Conservation (phyloP, 2,113 vertebrate species). For the Microcebus lehilahytsara region DNA sequence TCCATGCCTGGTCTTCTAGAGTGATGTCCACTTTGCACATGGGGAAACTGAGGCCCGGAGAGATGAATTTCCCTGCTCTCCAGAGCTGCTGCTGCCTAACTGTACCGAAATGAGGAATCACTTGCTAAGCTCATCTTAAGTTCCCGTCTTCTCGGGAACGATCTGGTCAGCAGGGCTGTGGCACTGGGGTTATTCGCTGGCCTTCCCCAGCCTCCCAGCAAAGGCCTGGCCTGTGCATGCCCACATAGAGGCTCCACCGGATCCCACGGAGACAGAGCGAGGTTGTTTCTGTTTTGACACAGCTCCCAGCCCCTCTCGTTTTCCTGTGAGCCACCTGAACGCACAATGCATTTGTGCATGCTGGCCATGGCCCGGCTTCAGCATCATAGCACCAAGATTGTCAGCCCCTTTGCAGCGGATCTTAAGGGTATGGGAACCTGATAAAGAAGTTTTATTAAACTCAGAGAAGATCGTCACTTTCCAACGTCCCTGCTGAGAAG, state of each 20-base stretch:
- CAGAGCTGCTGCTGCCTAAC: neutral
- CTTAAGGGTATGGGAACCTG: neutral
- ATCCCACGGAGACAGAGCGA: neutral
- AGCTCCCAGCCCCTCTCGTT: neutral
- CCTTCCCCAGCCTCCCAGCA: neutral
- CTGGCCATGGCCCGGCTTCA: neutral
- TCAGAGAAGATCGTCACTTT: conserved; percentile 29
- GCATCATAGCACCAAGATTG: neutral
- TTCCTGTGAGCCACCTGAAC: neutral
- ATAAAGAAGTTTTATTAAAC: conserved; percentile 29
- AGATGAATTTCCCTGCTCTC: neutral
- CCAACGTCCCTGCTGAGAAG: neutral
- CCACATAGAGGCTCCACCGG: neutral
- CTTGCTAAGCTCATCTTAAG: neutral
- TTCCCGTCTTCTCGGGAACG: neutral
- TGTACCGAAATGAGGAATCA: neutral
- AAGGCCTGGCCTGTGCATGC: neutral
- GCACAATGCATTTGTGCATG: neutral
- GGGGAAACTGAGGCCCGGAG: neutral
- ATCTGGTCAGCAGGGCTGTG: neutral
- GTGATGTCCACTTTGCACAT: neutral
- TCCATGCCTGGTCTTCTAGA: neutral
- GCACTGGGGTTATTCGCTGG: neutral
- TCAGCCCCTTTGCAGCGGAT: neutral
- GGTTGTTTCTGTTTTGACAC: neutral